Base-by-base conservation (phyloP, 2,888 invertebrate genomes). In the Leptopilina myrica region DNA sequence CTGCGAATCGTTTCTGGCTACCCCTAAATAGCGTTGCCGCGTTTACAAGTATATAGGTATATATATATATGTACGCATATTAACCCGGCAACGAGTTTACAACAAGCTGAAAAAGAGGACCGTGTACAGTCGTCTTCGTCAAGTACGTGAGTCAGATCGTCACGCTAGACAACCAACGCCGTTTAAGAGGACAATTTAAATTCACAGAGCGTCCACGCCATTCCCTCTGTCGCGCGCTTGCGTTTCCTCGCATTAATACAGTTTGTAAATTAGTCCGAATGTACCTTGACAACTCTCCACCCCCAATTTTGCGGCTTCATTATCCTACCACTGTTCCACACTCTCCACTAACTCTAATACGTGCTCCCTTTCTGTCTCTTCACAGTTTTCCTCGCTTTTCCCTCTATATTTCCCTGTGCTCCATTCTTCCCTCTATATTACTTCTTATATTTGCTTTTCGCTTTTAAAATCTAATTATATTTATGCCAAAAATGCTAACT, bases 111-210 rank as follows among this genome's bases (percentile, higher is more conserved):
- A 81, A 82, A 49, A 84, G 86, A 85, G 86, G 85, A 85, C 84
- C 84, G 85, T 43, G 43, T 85, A 85, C 12, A 49, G 85, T 81
- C 77, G 75, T 80, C 80, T 79, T 67, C 77, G 81, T 83, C 81
- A 80, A 88, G 84, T 89, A 90, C 90, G 90, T 90, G 90, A 88
- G 88, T 83, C 83, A 90, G 90, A 90, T 90, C 88, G 87, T 85
- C 81, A 85, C 85, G 85, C 88, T 90, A 90, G 90, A 90, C 90
- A 90, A 90, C 88, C 89, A 87, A 87, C 88, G 90, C 88, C 90
- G 87, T 88, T 90, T 90, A 89, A 90, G 84, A 88, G 84, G 87
- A 87, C 89, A 85, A 90, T 90, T 90, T 90, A 90, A 90, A 90
- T 90, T 90, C 90, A 89, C 88, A 84, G 88, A 82, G 86, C 88